A percentile compares a stretch with the other conserved stretches of the same genome.
Conservation (phyloP, 2,113 vertebrate species). For the Prionailurus viverrinus region DNA sequence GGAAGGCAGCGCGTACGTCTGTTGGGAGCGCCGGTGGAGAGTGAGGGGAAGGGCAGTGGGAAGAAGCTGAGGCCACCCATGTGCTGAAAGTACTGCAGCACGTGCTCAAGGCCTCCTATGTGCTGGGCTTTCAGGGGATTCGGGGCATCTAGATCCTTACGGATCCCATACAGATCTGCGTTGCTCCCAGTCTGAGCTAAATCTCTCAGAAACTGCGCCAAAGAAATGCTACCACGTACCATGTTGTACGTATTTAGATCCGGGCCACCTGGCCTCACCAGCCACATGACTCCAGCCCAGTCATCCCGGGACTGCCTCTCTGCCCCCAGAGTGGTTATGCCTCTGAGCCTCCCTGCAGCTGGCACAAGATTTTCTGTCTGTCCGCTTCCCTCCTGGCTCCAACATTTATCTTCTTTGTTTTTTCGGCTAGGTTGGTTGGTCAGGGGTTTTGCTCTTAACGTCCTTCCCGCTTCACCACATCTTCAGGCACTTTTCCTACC, state of each 20-base stretch:
- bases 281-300: neutral
- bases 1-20: accelerated
- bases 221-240: neutral
- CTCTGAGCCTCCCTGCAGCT: neutral
- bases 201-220: neutral
- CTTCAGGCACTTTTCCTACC: neutral
- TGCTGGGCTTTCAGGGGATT: neutral
- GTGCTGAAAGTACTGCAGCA: accelerated
- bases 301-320: neutral
- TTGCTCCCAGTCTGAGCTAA: neutral
- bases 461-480: too few species aligned
- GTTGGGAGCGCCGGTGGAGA: accelerated
- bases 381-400: neutral
- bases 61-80: accelerated
- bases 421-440: neutral
- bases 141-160: accelerated
- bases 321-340: neutral
- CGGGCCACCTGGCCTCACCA: neutral
- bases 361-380: neutral
- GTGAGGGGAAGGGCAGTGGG: neutral
- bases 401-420: neutral
- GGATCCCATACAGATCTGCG: neutral
- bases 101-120: neutral
- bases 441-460: neutral
- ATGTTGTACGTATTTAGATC: neutral